phyloP scores from a whole-genome alignment of 2,113 vertebrate species.

The Passer montanus region DNA sequence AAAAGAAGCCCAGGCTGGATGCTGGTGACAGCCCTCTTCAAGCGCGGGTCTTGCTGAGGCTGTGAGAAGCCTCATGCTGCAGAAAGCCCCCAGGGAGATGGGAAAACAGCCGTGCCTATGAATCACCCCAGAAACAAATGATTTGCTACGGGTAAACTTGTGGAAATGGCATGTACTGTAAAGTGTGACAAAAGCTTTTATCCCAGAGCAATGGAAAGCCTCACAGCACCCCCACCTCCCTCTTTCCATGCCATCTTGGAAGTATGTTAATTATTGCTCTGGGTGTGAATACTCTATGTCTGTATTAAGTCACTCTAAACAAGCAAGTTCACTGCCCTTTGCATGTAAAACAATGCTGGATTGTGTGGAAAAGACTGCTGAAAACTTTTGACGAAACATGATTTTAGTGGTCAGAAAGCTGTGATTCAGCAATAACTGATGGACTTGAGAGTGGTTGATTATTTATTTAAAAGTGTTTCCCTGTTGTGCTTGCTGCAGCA shows the following conservation, averaged over 20 bases:
- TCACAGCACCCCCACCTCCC: background rate
- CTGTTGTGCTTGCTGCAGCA: background rate
- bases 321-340: background rate
- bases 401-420: background rate
- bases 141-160: background rate
- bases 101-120: background rate
- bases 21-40: constrained; percentile 8
- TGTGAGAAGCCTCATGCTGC: background rate
- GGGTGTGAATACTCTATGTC: background rate
- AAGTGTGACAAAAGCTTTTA: constrained; percentile 38
- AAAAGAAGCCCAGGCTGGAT: background rate
- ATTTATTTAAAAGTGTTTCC: background rate
- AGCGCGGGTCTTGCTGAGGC: background rate
- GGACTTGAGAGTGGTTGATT: background rate
- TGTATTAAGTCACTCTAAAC: background rate
- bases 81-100: background rate
- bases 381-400: background rate
- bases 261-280: background rate
- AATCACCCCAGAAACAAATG: constrained; percentile 48
- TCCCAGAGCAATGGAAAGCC: background rate
- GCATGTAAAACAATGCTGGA: background rate
- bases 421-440: background rate
- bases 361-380: background rate
- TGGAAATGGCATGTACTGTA: background rate
- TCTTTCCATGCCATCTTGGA: background rate